Percentiles rank a stretch among this genome's conserved stretches.
These are phyloP conservation scores for Palaemon carinicauda DNA, from an alignment of 1,140 invertebrate genomes.

Conservation along the genomic window DNA sequence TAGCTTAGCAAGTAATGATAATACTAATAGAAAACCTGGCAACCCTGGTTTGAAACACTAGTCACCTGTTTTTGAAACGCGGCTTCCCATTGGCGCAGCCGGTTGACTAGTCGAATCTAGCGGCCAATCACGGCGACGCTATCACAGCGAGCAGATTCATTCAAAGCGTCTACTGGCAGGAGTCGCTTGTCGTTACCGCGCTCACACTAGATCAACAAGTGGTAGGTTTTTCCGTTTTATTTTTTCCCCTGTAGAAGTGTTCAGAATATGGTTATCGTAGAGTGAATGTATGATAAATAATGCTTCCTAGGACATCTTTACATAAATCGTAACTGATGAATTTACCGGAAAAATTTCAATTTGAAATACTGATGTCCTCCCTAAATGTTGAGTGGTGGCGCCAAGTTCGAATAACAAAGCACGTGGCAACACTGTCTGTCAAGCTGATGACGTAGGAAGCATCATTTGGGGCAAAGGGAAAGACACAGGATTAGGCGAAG, in stretches of 20 bases:
- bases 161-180: slow-evolving; percentile 31
- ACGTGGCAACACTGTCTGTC: neutral
- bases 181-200: neutral
- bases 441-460: neutral
- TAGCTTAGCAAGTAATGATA: too few relatives aligned
- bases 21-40: too few relatives aligned
- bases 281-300: neutral
- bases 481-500: too few relatives aligned
- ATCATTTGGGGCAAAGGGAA: neutral
- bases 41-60: slow-evolving; percentile 30
- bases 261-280: too few relatives aligned
- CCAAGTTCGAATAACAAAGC: neutral
- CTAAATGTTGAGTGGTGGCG: neutral
- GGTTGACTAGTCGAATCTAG: neutral
- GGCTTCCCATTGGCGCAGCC: slow-evolving; percentile 16
- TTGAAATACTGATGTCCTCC: neutral
- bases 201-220: slow-evolving; percentile 48
- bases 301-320: neutral
- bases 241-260: neutral
- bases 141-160: slow-evolving; percentile 31
- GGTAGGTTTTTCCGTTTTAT: neutral
- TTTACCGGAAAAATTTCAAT: neutral
- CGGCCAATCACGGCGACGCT: neutral
- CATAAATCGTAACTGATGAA: neutral
- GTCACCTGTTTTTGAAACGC: slow-evolving; percentile 12